Conservation (phyloP, 2,113 vertebrate species). For the Chunga burmeisteri region DNA sequence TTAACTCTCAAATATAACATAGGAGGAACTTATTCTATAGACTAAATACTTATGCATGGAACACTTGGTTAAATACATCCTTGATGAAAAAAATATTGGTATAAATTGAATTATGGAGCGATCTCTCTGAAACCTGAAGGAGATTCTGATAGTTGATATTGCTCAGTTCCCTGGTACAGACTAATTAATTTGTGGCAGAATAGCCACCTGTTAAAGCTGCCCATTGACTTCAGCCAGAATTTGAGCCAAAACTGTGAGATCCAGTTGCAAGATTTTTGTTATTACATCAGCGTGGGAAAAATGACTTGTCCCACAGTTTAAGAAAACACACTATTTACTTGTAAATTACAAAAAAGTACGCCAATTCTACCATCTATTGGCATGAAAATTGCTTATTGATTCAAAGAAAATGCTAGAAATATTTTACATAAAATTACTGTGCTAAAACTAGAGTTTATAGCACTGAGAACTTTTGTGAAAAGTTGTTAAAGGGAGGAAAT, state of each 20-base stretch:
- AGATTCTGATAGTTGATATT: not conserved
- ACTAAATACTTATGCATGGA: not conserved
- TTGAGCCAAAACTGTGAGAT: not conserved
- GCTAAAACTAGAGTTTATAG: conserved; percentile 33
- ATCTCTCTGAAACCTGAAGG: not conserved
- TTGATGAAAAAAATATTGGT: not conserved
- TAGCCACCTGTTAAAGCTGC: not conserved
- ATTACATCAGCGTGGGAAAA: not conserved
- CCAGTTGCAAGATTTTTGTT: not conserved
- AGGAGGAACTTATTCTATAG: not conserved
- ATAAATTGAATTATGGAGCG: not conserved
- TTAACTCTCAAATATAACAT: not conserved
- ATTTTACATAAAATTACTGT: not conserved
- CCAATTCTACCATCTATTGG: not conserved
- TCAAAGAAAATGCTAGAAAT: conserved; percentile 31
- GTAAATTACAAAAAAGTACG: conserved; percentile 27
- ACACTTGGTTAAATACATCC: not conserved
- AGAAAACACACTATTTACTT: not conserved
- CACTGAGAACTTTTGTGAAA: not conserved
- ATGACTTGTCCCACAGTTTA: not conserved
- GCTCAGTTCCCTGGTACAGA: not conserved
- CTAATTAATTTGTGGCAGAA: not conserved
- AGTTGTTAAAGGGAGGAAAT: conserved; percentile 34
- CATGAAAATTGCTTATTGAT: conserved; percentile 42
- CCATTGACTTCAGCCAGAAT: not conserved